phyloP scores from a whole-genome alignment of 1,140 invertebrate genomes.

The Drosophila asahinai region DNA sequence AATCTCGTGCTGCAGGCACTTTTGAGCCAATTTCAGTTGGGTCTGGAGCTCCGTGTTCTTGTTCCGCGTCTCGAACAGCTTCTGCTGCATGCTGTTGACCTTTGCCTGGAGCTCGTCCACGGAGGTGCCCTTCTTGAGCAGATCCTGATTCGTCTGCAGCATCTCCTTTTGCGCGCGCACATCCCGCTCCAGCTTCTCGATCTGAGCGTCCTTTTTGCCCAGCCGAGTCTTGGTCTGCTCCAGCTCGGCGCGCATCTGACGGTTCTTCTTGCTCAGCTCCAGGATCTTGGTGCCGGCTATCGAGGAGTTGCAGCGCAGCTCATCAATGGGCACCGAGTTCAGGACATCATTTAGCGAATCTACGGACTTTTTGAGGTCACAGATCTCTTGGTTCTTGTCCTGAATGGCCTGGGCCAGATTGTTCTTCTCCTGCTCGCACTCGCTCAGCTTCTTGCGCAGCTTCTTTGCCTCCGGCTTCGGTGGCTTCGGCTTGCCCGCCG shows the following conservation, averaged over 20 bases:
- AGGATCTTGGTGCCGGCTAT: slow-evolving; percentile 87
- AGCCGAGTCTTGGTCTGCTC: slow-evolving; percentile 85
- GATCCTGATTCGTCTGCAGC: slow-evolving; percentile 30
- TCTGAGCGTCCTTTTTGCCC: slow-evolving; percentile 78
- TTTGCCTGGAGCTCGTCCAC: slow-evolving; percentile 88
- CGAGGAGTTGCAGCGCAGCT: slow-evolving; percentile 86
- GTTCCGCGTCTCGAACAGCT: slow-evolving; percentile 89
- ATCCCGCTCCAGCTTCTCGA: slow-evolving; percentile 85
- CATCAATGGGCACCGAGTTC: slow-evolving; percentile 85
- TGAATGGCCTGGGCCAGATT: slow-evolving; percentile 56
- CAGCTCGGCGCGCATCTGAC: slow-evolving; percentile 86
- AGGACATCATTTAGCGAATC: slow-evolving; percentile 85
- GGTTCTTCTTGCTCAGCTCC: slow-evolving; percentile 87
- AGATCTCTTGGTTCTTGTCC: slow-evolving; percentile 86
- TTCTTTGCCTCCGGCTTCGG: slow-evolving; percentile 54
- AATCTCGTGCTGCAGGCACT: slow-evolving; percentile 89
- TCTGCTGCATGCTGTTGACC: slow-evolving; percentile 87
- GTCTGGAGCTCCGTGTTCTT: slow-evolving; percentile 88
- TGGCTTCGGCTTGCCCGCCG: slow-evolving; percentile 36
- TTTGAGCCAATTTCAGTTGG: slow-evolving; percentile 88
- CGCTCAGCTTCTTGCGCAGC: slow-evolving; percentile 64
- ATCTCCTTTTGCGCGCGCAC: slow-evolving; percentile 70
- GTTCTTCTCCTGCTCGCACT: slow-evolving; percentile 65
- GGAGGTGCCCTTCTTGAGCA: slow-evolving; percentile 41
- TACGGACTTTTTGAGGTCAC: slow-evolving; percentile 85